Evolutionary conservation across 2,797 vertebrate species (phyloP).

Genomic region (Anisognathus igniventris): DNA sequence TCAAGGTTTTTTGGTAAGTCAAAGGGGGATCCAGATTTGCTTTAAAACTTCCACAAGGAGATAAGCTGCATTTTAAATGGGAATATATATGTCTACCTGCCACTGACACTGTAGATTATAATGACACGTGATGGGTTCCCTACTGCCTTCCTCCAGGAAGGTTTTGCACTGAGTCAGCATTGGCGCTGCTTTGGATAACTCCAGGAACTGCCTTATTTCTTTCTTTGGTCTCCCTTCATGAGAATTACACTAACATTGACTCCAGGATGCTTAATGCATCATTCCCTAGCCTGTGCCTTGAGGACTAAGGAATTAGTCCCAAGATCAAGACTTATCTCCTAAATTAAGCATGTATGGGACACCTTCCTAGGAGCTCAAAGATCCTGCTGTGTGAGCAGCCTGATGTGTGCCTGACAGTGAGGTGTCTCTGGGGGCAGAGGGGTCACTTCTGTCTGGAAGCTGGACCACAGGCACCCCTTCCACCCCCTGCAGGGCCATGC

Average conservation of each 20-base stretch:
- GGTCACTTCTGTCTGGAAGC: background rate
- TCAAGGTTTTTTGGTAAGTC: background rate
- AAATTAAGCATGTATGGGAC: background rate
- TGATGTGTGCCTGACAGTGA: fast-evolving
- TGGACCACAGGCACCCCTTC: background rate
- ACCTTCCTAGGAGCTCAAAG: background rate
- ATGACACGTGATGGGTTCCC: background rate
- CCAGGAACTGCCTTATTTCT: background rate
- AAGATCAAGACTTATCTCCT: background rate
- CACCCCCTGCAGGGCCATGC: background rate
- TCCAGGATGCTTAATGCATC: background rate
- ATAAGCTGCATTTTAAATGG: background rate
- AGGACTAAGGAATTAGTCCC: background rate
- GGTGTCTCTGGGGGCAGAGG: background rate
- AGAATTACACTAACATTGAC: background rate
- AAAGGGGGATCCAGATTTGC: background rate
- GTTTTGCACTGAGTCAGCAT: background rate
- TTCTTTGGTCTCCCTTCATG: background rate
- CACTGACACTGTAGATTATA: background rate
- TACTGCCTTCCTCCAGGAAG: background rate
- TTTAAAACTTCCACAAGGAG: background rate
- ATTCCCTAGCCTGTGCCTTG: background rate
- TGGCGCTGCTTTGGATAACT: background rate
- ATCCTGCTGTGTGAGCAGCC: background rate
- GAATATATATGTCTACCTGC: background rate